These are phyloP conservation scores for Aurelia aurita complex sp. Pacific DNA, from an alignment of 30 jellyfish, hydroid and myxozoan species.

Conservation along the genomic window DNA sequence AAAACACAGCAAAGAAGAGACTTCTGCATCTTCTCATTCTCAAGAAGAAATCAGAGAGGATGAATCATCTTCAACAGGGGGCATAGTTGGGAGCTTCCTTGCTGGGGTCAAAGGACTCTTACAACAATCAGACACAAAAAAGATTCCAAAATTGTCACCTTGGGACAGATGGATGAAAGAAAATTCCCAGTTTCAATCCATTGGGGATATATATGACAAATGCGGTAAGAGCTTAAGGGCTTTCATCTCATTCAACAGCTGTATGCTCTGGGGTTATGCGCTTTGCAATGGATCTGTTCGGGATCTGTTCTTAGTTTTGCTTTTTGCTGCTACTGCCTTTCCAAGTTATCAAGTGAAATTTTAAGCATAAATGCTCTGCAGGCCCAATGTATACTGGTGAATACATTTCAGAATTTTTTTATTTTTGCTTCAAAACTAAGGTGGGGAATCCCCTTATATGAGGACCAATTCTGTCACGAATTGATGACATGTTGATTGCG, in stretches of 20 bases:
- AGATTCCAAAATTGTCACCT: not conserved
- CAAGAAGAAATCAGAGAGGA: not conserved
- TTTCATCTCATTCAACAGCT: not conserved
- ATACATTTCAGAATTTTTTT: too few relatives aligned
- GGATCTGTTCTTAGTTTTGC: too few relatives aligned
- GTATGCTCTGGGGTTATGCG: too few relatives aligned
- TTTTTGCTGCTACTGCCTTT: too few relatives aligned
- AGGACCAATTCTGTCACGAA: too few relatives aligned
- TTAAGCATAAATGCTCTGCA: too few relatives aligned
- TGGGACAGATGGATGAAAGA: constrained; percentile 92
- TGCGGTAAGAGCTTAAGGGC: constrained; percentile 69
- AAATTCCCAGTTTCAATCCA: constrained; percentile 63
- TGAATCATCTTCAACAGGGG: not conserved
- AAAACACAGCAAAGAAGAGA: constrained; percentile 6
- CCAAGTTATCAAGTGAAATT: too few relatives aligned
- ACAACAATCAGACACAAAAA: not conserved
- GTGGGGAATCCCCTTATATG: too few relatives aligned
- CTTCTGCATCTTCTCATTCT: not conserved
- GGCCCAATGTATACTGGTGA: too few relatives aligned
- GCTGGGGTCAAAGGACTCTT: not conserved
- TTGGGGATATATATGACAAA: constrained; percentile 84
- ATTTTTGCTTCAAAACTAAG: too few relatives aligned
- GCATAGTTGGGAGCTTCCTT: not conserved
- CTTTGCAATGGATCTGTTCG: too few relatives aligned
- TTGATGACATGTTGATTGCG: too few relatives aligned